Evolutionary conservation across 1,140 invertebrate genomes (phyloP).

Genomic region (Ladona fulva): DNA sequence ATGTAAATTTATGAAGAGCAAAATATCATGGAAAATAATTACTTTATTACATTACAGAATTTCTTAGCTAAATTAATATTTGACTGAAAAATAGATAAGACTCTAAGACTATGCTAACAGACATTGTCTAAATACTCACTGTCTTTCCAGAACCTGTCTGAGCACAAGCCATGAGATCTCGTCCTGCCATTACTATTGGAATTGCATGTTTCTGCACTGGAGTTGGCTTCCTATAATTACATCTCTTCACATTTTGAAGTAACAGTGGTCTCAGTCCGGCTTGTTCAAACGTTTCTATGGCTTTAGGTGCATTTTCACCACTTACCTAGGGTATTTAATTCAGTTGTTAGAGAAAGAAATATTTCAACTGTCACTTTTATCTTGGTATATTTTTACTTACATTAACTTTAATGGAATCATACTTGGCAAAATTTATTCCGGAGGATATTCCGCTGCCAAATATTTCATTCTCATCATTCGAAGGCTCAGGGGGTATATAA

Average conservation of each 20-base stretch:
- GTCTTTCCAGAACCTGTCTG: slow-evolving; percentile 98
- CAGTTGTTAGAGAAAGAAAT: no score
- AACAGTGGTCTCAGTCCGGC: slow-evolving; percentile 57
- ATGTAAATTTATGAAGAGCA: no score
- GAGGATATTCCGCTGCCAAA: slow-evolving; percentile 58
- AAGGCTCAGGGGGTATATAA: slow-evolving; percentile 75
- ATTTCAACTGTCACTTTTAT: slow-evolving; percentile 11
- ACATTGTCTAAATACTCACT: slow-evolving; percentile 33
- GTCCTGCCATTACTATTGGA: slow-evolving; percentile 63
- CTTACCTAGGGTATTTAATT: slow-evolving; percentile 39
- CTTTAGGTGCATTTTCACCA: slow-evolving; percentile 53
- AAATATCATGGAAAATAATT: no score
- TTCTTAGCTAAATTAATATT: no score
- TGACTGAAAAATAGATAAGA: no score
- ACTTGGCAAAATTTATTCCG: slow-evolving; percentile 86
- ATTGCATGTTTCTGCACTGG: slow-evolving; percentile 89
- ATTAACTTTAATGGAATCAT: slow-evolving; percentile 71
- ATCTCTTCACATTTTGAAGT: slow-evolving; percentile 67
- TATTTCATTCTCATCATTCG: slow-evolving; percentile 57
- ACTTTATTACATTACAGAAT: no score
- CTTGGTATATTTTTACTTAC: slow-evolving; percentile 38
- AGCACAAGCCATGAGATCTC: slow-evolving; percentile 94
- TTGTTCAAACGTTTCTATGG: slow-evolving; percentile 60
- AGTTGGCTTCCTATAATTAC: slow-evolving; percentile 78
- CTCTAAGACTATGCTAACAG: not conserved